Percentiles rank a stretch among this genome's conserved stretches.
These are phyloP conservation scores for Nyctereutes procyonoides DNA, from an alignment of 2,113 vertebrate genomes.

Conservation along the genomic window DNA sequence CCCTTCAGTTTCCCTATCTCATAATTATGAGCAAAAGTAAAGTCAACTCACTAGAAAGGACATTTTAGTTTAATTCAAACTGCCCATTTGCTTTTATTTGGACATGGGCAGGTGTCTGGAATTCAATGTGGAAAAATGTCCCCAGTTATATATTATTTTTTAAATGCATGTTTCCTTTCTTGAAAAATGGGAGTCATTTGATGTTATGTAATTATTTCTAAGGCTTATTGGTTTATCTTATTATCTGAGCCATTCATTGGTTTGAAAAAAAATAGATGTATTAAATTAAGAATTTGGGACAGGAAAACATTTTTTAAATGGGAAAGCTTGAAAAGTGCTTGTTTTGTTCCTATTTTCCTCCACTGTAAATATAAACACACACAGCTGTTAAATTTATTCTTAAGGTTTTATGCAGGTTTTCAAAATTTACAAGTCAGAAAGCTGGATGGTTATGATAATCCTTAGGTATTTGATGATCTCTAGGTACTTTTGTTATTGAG, in stretches of 20 bases:
- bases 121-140: neutral
- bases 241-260: neutral
- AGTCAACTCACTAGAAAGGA: neutral
- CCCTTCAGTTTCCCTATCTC: neutral
- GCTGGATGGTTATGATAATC: neutral
- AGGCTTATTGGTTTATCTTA: neutral
- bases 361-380: fast-evolving
- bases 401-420: neutral
- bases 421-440: constrained; percentile 40
- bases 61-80: constrained; percentile 16
- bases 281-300: neutral
- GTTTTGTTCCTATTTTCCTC: neutral
- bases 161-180: neutral
- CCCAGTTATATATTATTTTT: neutral
- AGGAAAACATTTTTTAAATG: constrained; percentile 13
- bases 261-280: neutral
- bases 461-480: constrained; percentile 14
- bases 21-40: neutral
- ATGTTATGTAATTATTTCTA: neutral
- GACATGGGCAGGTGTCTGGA: neutral
- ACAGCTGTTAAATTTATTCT: constrained; percentile 2
- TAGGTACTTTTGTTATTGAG: neutral
- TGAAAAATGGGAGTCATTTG: neutral
- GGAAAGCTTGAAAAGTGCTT: neutral
- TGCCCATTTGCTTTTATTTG: neutral